A percentile compares a stretch with the other conserved stretches of the same genome.
phyloP scores from a whole-genome alignment of 2,888 invertebrate genomes.

The Octonoba sinensis region DNA sequence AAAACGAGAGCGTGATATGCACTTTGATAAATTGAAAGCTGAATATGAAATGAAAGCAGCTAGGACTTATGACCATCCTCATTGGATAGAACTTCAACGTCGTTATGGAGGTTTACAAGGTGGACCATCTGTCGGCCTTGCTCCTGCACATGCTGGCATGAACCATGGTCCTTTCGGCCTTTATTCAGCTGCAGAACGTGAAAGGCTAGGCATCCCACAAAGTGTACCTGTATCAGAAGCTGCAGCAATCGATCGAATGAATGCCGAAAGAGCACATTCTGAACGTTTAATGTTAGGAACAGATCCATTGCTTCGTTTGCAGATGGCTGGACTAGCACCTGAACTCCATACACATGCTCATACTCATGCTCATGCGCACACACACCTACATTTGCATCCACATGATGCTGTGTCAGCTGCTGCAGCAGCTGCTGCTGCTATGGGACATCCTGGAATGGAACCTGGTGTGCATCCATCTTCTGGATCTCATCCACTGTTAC shows the following conservation, averaged over 20 bases:
- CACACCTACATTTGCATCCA: slow-evolving; percentile 65
- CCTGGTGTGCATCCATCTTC: slow-evolving; percentile 60
- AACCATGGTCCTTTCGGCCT: slow-evolving; percentile 74
- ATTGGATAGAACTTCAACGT: slow-evolving; percentile 88
- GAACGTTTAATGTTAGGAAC: slow-evolving; percentile 87
- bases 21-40: slow-evolving; percentile 85
- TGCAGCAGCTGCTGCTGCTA: slow-evolving; percentile 65
- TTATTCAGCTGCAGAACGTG: slow-evolving; percentile 82
- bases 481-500: slow-evolving; percentile 60
- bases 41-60: slow-evolving; percentile 79
- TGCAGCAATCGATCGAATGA: slow-evolving; percentile 66
- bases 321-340: slow-evolving; percentile 86
- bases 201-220: slow-evolving; percentile 75
- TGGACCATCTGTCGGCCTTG: slow-evolving; percentile 66
- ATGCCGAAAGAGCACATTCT: slow-evolving; percentile 73
- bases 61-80: slow-evolving; percentile 73
- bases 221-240: slow-evolving; percentile 67
- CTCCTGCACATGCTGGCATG: slow-evolving; percentile 72
- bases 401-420: slow-evolving; percentile 66
- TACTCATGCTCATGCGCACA: slow-evolving; percentile 66
- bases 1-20: slow-evolving; percentile 79
- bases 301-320: slow-evolving; percentile 89
- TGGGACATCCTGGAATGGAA: slow-evolving; percentile 62
- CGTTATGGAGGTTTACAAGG: slow-evolving; percentile 68
- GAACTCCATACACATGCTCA: slow-evolving; percentile 69